These are phyloP conservation scores for Paedocypris sp. DNA, from an alignment of 2,113 vertebrate genomes.

Conservation along the genomic window DNA sequence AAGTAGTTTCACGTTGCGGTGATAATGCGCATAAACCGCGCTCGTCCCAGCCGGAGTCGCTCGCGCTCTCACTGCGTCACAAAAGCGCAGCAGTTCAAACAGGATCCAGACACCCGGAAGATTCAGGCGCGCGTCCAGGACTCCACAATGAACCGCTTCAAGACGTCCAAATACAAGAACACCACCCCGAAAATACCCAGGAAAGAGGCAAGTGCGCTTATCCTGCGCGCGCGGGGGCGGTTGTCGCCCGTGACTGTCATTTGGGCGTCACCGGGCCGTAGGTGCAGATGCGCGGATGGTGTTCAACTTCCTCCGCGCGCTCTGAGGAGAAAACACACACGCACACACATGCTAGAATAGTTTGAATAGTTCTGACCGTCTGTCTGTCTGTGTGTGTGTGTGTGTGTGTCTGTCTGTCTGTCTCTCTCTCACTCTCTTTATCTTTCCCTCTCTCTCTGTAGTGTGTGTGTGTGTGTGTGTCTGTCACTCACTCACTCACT, in stretches of 20 bases:
- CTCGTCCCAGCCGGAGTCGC: background rate
- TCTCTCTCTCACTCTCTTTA: too few relatives aligned
- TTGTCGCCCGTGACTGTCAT: background rate
- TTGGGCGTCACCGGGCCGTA: too few relatives aligned
- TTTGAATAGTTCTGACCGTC: too few relatives aligned
- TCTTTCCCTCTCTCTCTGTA: too few relatives aligned
- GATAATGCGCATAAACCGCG: background rate
- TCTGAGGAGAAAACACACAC: too few relatives aligned
- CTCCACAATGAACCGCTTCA: slow-evolving; percentile 82
- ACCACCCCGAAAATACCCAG: slow-evolving; percentile 72
- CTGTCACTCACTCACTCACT: too few relatives aligned
- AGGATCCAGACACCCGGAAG: slow-evolving; percentile 58
- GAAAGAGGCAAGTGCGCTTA: slow-evolving; percentile 67
- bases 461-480: too few relatives aligned
- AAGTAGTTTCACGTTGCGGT: too few relatives aligned
- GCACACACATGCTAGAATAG: too few relatives aligned
- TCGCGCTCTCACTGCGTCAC: slow-evolving; percentile 21
- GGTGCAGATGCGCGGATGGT: slow-evolving; percentile 24
- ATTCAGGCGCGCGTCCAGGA: slow-evolving; percentile 45
- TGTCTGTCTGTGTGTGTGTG: too few relatives aligned
- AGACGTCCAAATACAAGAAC: slow-evolving; percentile 83
- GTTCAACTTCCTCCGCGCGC: slow-evolving; percentile 50
- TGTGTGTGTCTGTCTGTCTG: too few relatives aligned
- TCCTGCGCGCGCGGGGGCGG: background rate
- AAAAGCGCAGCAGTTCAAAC: background rate